phyloP scores from a whole-genome alignment of 1,140 invertebrate genomes.

The Matsumurasca onukii region DNA sequence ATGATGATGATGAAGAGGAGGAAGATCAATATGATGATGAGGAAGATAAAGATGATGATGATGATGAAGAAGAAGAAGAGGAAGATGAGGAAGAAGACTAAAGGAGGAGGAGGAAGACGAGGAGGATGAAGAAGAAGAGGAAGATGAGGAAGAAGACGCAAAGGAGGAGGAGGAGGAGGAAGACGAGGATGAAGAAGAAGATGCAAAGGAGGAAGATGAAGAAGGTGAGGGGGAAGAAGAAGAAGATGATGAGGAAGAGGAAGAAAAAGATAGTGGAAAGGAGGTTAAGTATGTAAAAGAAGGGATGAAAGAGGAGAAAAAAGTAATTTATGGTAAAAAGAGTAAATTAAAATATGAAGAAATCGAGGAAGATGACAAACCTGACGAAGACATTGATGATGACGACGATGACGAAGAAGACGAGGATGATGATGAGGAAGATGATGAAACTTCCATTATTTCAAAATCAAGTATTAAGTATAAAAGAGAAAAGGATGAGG shows the following conservation, averaged over 20 bases:
- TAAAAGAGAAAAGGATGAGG: conserved; percentile 19
- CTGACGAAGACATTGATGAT: conserved; percentile 3
- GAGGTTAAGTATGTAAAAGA: conserved; percentile 32
- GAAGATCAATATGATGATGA: conserved; percentile 38
- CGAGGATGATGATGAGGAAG: conserved; percentile 28
- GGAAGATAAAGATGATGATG: conserved; percentile 34
- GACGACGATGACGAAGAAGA: conserved; percentile 11
- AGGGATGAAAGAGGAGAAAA: conserved; percentile 40
- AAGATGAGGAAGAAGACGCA: conserved; percentile 25
- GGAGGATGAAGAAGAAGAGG: conserved; percentile 39
- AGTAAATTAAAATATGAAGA: too few species aligned
- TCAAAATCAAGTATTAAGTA: conserved; percentile 13
- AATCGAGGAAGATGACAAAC: conserved; percentile 31
- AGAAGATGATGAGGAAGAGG: conserved; percentile 37
- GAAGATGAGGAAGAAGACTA: conserved; percentile 43
- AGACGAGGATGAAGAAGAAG: conserved; percentile 15
- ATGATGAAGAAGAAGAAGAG: conserved; percentile 44
- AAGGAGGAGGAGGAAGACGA: conserved; percentile 41
- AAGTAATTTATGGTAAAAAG: conserved; percentile 34
- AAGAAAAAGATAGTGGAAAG: conserved; percentile 44
- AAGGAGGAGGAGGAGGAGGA: conserved; percentile 18
- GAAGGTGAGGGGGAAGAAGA: conserved; percentile 13
- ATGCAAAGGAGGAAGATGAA: conserved; percentile 11
- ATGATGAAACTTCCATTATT: conserved; percentile 8
- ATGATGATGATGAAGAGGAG: conserved; percentile 22